These are phyloP conservation scores for Hoplias malabaricus DNA, from an alignment of 2,113 vertebrate genomes.

Conservation along the genomic window DNA sequence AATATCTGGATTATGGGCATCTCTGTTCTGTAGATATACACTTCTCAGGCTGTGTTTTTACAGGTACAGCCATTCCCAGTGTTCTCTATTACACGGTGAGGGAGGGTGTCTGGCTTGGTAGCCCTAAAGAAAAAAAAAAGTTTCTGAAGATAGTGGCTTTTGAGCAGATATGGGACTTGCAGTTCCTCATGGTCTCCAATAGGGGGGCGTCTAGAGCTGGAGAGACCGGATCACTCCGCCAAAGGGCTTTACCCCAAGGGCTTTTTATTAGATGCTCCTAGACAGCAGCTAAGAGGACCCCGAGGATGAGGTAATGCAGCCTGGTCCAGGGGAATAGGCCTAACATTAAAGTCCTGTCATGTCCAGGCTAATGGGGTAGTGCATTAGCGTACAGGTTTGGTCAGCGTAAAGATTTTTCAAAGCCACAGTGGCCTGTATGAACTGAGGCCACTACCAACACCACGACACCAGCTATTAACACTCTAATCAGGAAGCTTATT, in stretches of 20 bases:
- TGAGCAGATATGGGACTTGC: constrained; percentile 27
- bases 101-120: background rate
- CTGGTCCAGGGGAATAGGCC: background rate
- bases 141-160: background rate
- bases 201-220: constrained; percentile 51
- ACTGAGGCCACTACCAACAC: background rate
- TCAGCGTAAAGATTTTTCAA: background rate
- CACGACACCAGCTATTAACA: background rate
- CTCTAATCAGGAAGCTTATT: background rate
- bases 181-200: constrained; percentile 52
- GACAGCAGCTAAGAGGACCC: background rate
- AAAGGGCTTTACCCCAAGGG: constrained; percentile 10
- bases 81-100: too few species aligned
- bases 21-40: background rate
- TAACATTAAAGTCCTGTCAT: background rate
- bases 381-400: background rate
- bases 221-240: constrained; percentile 22
- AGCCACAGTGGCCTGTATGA: background rate
- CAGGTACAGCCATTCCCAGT: background rate
- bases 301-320: background rate
- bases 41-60: background rate
- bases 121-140: background rate
- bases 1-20: background rate
- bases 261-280: background rate
- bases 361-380: background rate